Base-by-base conservation (phyloP, 2,888 invertebrate genomes). In the Lepidonotus clava region DNA sequence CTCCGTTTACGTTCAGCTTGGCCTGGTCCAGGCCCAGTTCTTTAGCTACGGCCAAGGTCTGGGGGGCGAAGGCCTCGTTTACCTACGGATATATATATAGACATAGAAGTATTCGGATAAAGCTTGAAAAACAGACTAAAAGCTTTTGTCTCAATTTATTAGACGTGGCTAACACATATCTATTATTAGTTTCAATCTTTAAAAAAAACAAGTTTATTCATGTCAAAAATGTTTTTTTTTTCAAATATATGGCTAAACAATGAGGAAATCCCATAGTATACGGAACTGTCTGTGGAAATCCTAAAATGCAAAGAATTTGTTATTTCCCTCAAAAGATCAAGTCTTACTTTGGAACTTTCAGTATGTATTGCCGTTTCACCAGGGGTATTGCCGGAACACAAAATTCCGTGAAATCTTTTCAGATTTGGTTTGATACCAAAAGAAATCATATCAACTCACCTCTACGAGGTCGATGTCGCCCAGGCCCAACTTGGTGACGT, bases 41-140 rank as follows among this genome's bases (percentile, higher is more conserved):
- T 92, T 98, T 97, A 80, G 96, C 97, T 91, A 99, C 99, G 0
- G 99, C 96, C 85, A 99, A 95, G 1, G 97, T 97, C 95, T 99
- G 99, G 0, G 98, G 97, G 76, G 96, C 98, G 95, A 99, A 99
- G 0, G 99, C 99, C 95, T 99, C 99, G 95, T 99, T 99, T 91
- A 99, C 98, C 98, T 98, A 76, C 6, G 32, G 24, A n/a, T 21
- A 51, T 51, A 51, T 51, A 18, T n/a, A n/a, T n/a, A n/a, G n/a
- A n/a, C n/a, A n/a, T n/a, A n/a, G n/a, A n/a, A n/a, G n/a, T n/a
- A n/a, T n/a, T n/a, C n/a, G n/a, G n/a, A n/a, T n/a, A n/a, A n/a
- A n/a, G n/a, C n/a, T n/a, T 46, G 46, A 46, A 46, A 18, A 11
- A 18, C 46, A 11, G 8, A 18, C 8, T 46, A 46, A 18, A 46